These are phyloP conservation scores for Grus americana DNA, from an alignment of 2,113 vertebrate species.

Conservation along the genomic window DNA sequence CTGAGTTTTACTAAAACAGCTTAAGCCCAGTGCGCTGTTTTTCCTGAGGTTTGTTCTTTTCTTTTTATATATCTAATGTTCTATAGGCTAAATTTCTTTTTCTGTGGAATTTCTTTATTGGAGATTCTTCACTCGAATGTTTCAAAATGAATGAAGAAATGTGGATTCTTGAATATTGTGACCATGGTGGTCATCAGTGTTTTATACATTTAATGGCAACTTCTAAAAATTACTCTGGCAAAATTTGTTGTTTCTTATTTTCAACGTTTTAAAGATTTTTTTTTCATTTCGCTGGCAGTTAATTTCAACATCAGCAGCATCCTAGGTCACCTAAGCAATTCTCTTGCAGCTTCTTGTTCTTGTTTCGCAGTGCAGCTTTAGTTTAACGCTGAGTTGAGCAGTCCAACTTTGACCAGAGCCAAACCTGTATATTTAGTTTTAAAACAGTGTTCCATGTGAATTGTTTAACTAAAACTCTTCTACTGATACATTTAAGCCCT, in stretches of 20 bases:
- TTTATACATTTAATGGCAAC: not conserved
- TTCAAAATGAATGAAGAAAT: not conserved
- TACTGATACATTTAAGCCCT: not conserved
- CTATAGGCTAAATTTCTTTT: not conserved
- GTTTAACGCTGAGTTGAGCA: not conserved
- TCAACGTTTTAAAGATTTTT: not conserved
- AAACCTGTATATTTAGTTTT: not conserved
- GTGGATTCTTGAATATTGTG: not conserved
- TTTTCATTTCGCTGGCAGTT: not conserved
- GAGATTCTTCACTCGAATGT: not conserved
- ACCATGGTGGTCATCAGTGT: not conserved
- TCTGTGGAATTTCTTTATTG: not conserved
- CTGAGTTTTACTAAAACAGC: not conserved
- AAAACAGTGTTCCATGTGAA: not conserved
- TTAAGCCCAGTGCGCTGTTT: not conserved
- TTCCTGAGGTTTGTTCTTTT: not conserved
- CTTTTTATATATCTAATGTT: not conserved
- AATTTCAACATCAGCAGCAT: not conserved
- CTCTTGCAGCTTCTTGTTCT: not conserved
- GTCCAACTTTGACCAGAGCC: not conserved
- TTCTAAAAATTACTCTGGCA: not conserved
- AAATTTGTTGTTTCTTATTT: not conserved
- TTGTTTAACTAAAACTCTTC: conserved; percentile 9
- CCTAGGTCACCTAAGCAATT: not conserved
- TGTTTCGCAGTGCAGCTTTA: not conserved